Base-by-base conservation (phyloP, 2,113 vertebrate genomes). In the Clinocottus analis region DNA sequence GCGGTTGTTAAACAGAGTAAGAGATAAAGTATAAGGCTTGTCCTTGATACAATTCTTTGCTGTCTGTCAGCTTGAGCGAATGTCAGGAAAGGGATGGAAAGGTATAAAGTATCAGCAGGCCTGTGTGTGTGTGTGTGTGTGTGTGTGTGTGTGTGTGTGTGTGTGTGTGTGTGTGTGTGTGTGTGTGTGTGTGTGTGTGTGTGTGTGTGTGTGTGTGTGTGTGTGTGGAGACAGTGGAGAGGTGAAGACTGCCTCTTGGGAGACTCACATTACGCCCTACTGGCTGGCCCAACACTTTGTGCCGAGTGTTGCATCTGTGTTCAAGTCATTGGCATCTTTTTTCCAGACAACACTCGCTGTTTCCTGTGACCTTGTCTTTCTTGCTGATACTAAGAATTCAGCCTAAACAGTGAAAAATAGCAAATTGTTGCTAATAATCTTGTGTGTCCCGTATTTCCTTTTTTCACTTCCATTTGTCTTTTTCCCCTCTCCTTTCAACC, bases 231-330 rank as follows among this genome's bases (percentile, higher is more conserved):
- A 82, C 82, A 85, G 82, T 74, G 65, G 75, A 82, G 83, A 84
- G 64, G 61, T 80, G 75, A 79, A 75, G 64, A 79, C 9, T 4
- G 86, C 61, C 91, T 81, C 71, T 43, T 19, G 88, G 83, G 87
- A 86, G 77, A 75, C 43, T 91, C 85, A 27, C 55, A 56, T 90
- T 90, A 84, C 87, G 13, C 56, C 73, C 72, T 25, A 35, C 64
- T 69, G 53, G 75, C 39, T 69, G 58, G 17, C 75, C 21, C 21
- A 77, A 56, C 51, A 60, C 72, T 33, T 86, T 71, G 60, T 55
- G 43, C 45, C 43, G 29, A n/a, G 37, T 82, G 67, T 69, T 70
- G 62, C 39, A 33, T 29, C 63, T 75, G 31, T 49, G 33, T 76
- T 80, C 1, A 43, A 53, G 33, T 69, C 84, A 56, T 64, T 45